A percentile compares a stretch with the other conserved stretches of the same genome.
These are phyloP conservation scores for Tychaedon coryphoeus DNA, from an alignment of 2,113 vertebrate genomes.

Conservation along the genomic window DNA sequence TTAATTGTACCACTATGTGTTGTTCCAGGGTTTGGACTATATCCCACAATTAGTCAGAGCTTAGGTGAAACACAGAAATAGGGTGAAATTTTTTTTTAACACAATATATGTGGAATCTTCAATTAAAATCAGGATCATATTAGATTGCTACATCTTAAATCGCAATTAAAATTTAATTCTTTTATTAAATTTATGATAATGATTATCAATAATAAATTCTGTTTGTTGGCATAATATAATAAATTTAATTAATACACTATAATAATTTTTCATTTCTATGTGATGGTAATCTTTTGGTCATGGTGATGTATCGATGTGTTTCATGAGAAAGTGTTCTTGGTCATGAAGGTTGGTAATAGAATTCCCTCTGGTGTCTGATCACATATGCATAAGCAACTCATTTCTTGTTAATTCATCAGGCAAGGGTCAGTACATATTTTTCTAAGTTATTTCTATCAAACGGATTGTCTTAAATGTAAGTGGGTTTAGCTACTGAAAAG, in stretches of 20 bases:
- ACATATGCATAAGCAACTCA: not conserved
- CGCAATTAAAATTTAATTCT: not conserved
- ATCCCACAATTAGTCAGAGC: not conserved
- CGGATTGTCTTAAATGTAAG: slow-evolving; percentile 48
- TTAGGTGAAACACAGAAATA: not conserved
- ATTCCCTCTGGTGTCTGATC: slow-evolving; percentile 15
- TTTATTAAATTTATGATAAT: not conserved
- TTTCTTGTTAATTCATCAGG: slow-evolving; percentile 1
- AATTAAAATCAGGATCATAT: not conserved
- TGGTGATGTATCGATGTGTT: not conserved
- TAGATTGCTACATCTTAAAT: not conserved
- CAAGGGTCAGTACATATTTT: not conserved
- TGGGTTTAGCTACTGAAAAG: slow-evolving; percentile 57
- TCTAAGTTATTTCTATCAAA: slow-evolving; percentile 39
- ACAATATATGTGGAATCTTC: not conserved
- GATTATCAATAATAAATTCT: not conserved
- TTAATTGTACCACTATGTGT: not conserved
- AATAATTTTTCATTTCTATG: not conserved
- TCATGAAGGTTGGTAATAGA: not conserved
- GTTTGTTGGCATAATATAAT: not conserved
- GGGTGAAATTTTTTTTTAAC: not conserved
- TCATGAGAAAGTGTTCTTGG: not conserved
- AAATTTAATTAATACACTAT: not conserved
- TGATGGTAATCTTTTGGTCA: not conserved
- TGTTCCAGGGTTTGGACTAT: not conserved